Evolutionary conservation across 2,113 vertebrate species (phyloP).

Genomic region (Anser cygnoides): DNA sequence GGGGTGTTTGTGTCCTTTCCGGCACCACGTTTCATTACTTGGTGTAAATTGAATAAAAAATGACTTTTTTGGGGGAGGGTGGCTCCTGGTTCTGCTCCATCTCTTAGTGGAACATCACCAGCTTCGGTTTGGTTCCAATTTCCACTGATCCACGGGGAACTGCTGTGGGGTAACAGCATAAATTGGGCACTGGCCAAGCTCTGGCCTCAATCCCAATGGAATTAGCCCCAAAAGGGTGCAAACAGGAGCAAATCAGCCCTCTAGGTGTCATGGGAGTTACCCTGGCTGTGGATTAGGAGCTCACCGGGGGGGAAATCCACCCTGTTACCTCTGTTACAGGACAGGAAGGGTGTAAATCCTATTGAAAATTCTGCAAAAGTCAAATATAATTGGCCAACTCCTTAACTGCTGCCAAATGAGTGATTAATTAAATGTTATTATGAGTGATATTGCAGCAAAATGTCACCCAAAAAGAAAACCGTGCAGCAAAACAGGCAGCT

Average conservation of each 20-base stretch:
- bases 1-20: background rate
- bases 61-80: accelerated
- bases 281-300: background rate
- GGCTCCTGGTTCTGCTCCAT: background rate
- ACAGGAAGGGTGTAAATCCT: background rate
- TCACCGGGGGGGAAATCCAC: background rate
- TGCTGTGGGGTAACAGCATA: accelerated
- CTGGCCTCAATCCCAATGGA: accelerated
- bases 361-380: background rate
- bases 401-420: accelerated
- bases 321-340: accelerated
- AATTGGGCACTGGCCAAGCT: accelerated
- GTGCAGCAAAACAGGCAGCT: accelerated
- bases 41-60: background rate
- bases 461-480: background rate
- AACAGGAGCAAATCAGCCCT: background rate
- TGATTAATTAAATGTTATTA: too few species aligned
- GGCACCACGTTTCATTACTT: accelerated
- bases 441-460: background rate
- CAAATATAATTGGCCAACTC: background rate
- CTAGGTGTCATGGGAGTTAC: too few species aligned
- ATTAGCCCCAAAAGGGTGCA: background rate
- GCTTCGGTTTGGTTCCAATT: background rate
- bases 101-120: accelerated
- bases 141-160: background rate